Percentiles rank a stretch among this genome's conserved stretches.
Conservation (phyloP, 2,113 vertebrate genomes). For the Tragelaphus imberbis region DNA sequence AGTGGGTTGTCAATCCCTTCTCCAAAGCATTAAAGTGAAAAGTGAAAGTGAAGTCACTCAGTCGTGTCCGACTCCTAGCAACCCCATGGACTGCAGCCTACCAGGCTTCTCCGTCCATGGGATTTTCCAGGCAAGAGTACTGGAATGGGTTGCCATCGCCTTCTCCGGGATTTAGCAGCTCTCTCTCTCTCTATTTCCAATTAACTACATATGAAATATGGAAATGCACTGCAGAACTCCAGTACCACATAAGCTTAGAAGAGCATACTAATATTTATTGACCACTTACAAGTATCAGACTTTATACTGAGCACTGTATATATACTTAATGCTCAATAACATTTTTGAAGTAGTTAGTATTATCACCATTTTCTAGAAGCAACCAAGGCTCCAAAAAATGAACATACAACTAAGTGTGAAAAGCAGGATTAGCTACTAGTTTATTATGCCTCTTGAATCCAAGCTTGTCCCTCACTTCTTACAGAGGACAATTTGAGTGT, state of each 20-base stretch:
- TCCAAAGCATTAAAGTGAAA: too few relatives aligned
- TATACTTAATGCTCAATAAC: neutral
- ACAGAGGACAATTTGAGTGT: neutral
- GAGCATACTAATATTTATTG: neutral
- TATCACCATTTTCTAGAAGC: neutral
- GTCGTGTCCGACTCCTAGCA: rapidly evolving
- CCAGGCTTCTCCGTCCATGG: neutral
- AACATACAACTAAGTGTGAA: neutral
- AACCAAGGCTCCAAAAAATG: neutral
- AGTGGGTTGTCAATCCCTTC: too few relatives aligned
- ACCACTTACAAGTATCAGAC: neutral
- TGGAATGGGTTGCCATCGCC: neutral
- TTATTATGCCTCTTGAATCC: neutral
- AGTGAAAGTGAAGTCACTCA: too few relatives aligned
- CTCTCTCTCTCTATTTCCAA: neutral
- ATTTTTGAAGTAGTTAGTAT: neutral
- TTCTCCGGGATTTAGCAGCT: neutral
- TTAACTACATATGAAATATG: neutral
- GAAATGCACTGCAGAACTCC: neutral
- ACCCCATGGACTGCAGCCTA: neutral
- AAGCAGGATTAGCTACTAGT: neutral
- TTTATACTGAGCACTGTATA: neutral
- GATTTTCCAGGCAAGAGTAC: neutral
- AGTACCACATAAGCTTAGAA: neutral
- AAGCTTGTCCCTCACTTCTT: neutral